These are phyloP conservation scores for Acleris laterana DNA, from an alignment of 2,888 invertebrate species.

Conservation along the genomic window DNA sequence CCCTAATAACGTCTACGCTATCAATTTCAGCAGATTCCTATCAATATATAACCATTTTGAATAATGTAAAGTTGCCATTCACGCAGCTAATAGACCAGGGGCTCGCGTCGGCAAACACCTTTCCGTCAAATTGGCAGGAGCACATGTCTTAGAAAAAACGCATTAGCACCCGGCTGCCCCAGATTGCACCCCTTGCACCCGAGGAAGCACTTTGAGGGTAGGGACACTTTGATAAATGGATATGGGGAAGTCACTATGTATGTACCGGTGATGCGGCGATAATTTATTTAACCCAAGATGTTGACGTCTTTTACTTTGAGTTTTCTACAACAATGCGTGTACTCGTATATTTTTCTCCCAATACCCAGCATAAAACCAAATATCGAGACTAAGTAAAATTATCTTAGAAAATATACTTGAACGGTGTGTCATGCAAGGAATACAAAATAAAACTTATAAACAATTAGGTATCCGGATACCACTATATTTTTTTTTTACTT, in stretches of 20 bases:
- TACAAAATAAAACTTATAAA: too few species aligned
- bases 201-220: conserved; percentile 1
- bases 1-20: not conserved
- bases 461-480: too few species aligned
- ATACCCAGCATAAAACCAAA: too few species aligned
- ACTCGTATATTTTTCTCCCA: too few species aligned
- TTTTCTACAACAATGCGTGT: too few species aligned
- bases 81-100: conserved; percentile 39
- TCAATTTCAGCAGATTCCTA: not conserved
- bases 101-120: conserved; percentile 59
- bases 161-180: conserved; percentile 77
- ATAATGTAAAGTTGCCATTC: conserved; percentile 15
- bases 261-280: not conserved
- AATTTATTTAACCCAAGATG: too few species aligned
- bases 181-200: conserved; percentile 47
- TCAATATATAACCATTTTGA: not conserved
- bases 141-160: conserved; percentile 79
- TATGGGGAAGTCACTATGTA: not conserved
- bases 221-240: conserved; percentile 11
- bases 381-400: too few species aligned
- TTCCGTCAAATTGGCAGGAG: conserved; percentile 78
- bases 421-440: too few species aligned
- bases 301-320: too few species aligned
- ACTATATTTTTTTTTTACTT: too few species aligned
- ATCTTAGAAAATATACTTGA: too few species aligned